These are phyloP conservation scores for Sebastes itinus DNA, from an alignment of 2,797 vertebrate genomes.

Conservation along the genomic window DNA sequence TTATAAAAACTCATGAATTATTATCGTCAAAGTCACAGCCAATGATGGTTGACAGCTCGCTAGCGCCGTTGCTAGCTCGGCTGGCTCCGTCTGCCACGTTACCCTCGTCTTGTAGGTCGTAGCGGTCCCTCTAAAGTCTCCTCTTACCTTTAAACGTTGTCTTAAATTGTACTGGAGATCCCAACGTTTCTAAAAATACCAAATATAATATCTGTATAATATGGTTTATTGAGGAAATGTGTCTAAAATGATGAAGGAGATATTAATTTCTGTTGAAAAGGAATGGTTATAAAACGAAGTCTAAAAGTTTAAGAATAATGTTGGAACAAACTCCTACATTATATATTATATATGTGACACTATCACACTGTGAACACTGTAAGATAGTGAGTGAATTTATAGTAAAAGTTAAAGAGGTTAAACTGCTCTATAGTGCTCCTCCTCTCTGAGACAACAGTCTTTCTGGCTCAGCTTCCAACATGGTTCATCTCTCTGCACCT, in stretches of 20 bases:
- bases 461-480: not conserved
- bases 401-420: not conserved
- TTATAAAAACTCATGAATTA: too few relatives aligned
- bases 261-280: not conserved
- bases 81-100: fast-evolving
- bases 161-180: not conserved
- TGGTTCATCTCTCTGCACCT: slow-evolving; percentile 7
- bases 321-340: not conserved
- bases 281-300: not conserved
- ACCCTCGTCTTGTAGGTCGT: too few relatives aligned
- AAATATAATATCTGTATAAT: not conserved
- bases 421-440: not conserved
- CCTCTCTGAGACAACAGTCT: not conserved
- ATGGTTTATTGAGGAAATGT: not conserved
- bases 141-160: too few relatives aligned
- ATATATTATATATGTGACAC: not conserved
- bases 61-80: too few relatives aligned
- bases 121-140: too few relatives aligned
- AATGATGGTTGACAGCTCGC: too few relatives aligned
- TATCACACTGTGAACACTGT: not conserved
- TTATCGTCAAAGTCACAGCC: too few relatives aligned
- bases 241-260: too few relatives aligned
- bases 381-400: not conserved
- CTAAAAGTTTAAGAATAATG: not conserved
- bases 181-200: not conserved